phyloP scores from a whole-genome alignment of 2,888 invertebrate genomes.

The Mycalesis mineus region DNA sequence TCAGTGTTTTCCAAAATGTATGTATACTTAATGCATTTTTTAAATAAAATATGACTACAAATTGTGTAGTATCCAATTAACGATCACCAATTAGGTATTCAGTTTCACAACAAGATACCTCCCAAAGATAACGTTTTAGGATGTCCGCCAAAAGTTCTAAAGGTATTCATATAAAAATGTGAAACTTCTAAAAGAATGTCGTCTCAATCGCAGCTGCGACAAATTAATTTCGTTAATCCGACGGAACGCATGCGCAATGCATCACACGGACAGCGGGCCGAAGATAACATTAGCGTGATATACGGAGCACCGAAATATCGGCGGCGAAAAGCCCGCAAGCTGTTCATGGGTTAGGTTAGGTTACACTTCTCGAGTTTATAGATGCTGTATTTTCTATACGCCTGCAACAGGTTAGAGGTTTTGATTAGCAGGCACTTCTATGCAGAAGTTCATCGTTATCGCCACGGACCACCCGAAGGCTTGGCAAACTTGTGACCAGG shows the following conservation, averaged over 20 bases:
- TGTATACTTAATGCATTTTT: too few species aligned
- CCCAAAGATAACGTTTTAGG: not conserved
- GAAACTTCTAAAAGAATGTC: slow-evolving; percentile 33
- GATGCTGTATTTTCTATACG: too few species aligned
- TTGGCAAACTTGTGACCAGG: too few species aligned
- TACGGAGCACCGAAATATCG: slow-evolving; percentile 54
- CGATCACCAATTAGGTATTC: not conserved
- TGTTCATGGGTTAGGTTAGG: slow-evolving; percentile 27
- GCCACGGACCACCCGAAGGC: too few species aligned
- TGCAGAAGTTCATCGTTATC: too few species aligned
- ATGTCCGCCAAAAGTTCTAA: not conserved
- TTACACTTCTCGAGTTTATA: too few species aligned
- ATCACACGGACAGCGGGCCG: slow-evolving; percentile 64
- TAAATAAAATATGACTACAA: too few species aligned
- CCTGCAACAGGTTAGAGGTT: too few species aligned
- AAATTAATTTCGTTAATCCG: slow-evolving; percentile 76
- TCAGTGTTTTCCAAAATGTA: too few species aligned
- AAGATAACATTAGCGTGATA: slow-evolving; percentile 72
- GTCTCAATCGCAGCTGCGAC: slow-evolving; percentile 47
- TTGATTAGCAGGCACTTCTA: too few species aligned
- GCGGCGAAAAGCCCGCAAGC: slow-evolving; percentile 46
- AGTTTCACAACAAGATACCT: not conserved
- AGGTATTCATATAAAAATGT: slow-evolving; percentile 17
- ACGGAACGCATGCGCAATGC: slow-evolving; percentile 60
- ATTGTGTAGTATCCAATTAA: not conserved